These are phyloP conservation scores for Noctuana brunneofusca DNA, from an alignment of 2,888 invertebrate genomes.

Conservation along the genomic window DNA sequence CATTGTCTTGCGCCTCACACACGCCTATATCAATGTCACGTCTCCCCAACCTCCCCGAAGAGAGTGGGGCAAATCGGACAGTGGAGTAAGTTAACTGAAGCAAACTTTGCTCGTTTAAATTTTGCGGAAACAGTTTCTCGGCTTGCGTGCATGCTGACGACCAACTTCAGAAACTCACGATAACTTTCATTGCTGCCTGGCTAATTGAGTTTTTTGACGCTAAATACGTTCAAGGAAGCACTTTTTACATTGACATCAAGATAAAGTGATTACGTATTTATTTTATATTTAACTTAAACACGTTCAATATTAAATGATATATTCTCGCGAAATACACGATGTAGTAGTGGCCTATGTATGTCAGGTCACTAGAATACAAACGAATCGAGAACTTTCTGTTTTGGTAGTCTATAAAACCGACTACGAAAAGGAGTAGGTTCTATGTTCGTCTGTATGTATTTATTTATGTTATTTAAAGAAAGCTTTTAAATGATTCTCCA, in stretches of 20 bases:
- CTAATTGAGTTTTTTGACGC: conserved; percentile 58
- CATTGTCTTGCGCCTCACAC: conserved; percentile 51
- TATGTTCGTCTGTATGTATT: too few relatives aligned
- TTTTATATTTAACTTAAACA: neutral
- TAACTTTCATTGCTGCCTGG: conserved; percentile 59
- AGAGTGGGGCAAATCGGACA: conserved; percentile 59
- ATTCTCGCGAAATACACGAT: too few relatives aligned
- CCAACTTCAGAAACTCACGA: conserved; percentile 61
- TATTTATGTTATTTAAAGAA: too few relatives aligned
- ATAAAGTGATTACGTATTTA: neutral
- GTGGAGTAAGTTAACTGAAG: conserved; percentile 65
- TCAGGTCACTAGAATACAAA: too few relatives aligned
- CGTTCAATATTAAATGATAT: neutral
- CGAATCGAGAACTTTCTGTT: too few relatives aligned
- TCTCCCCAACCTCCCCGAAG: conserved; percentile 41
- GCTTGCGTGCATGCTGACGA: conserved; percentile 68
- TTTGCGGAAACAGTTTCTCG: conserved; percentile 70
- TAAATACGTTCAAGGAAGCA: conserved; percentile 14
- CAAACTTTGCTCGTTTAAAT: conserved; percentile 83
- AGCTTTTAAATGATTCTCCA: too few relatives aligned
- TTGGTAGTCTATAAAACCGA: too few relatives aligned
- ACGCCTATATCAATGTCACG: conserved; percentile 61
- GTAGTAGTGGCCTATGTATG: too few relatives aligned
- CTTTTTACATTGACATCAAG: conserved; percentile 9
- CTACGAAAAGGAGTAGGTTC: too few relatives aligned